Evolutionary conservation across 2,797 vertebrate genomes (phyloP).

Genomic region (Sebastes itinus): DNA sequence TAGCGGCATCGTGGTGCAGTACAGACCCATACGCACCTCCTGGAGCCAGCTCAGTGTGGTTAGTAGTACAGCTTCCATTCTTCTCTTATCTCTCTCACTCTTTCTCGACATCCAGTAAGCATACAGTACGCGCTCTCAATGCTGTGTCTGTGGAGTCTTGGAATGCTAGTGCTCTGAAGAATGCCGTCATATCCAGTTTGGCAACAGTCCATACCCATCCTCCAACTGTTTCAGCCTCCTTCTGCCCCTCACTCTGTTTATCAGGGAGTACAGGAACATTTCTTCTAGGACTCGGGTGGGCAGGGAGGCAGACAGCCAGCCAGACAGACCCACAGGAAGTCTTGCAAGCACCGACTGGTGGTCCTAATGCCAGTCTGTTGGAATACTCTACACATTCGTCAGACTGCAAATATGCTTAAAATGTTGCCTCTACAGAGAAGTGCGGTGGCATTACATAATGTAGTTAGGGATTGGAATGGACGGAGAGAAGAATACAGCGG

Average conservation of each 20-base stretch:
- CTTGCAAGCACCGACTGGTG: conserved; percentile 51
- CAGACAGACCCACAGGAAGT: conserved; percentile 60
- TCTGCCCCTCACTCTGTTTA: conserved; percentile 35
- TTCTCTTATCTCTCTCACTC: neutral
- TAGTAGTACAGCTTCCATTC: conserved; percentile 55
- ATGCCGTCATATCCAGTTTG: conserved; percentile 72
- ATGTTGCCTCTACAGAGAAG: conserved; percentile 60
- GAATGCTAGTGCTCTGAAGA: conserved; percentile 72
- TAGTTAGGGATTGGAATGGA: conserved; percentile 44
- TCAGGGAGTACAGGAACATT: conserved; percentile 44
- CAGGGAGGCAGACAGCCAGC: conserved; percentile 47
- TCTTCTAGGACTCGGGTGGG: conserved; percentile 28
- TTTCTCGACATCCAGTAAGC: conserved; percentile 9
- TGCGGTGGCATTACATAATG: conserved; percentile 65
- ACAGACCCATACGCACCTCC: conserved; percentile 88
- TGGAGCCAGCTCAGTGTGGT: conserved; percentile 97
- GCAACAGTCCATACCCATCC: conserved; percentile 54
- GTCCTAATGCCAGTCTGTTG: conserved; percentile 58
- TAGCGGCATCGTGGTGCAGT: conserved; percentile 88
- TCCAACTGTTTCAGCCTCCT: conserved; percentile 48
- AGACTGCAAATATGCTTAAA: conserved; percentile 69
- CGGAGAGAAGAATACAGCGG: conserved; percentile 7
- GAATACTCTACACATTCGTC: conserved; percentile 58
- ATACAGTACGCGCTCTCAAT: neutral
- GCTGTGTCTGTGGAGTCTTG: conserved; percentile 23